These are phyloP conservation scores for Pangasianodon gigas DNA, from an alignment of 2,113 vertebrate genomes.

Conservation along the genomic window DNA sequence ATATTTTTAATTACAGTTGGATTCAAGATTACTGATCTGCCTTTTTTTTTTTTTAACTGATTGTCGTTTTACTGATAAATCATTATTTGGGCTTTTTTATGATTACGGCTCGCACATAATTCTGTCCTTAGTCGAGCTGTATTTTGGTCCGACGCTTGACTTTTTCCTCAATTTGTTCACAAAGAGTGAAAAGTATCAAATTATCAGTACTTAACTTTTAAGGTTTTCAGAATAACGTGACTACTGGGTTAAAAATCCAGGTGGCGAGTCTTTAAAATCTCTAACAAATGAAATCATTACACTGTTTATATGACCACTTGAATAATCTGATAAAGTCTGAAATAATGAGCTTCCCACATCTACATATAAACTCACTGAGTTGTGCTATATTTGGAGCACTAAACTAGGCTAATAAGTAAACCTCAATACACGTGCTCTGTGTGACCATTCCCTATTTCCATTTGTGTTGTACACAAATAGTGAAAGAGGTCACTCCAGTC, in stretches of 20 bases:
- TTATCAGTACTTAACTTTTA: background rate
- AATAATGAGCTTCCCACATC: background rate
- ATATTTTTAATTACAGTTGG: background rate
- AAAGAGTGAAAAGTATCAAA: background rate
- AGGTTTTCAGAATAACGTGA: background rate
- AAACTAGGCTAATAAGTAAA: background rate
- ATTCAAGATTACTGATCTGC: background rate
- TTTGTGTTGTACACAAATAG: constrained; percentile 6
- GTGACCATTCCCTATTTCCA: background rate
- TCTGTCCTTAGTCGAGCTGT: background rate
- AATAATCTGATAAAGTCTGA: background rate
- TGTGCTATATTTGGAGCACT: background rate
- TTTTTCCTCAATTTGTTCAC: background rate
- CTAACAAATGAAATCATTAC: background rate
- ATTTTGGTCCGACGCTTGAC: background rate
- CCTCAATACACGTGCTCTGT: background rate
- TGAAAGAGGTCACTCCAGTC: background rate
- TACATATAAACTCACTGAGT: background rate
- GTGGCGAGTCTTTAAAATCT: background rate
- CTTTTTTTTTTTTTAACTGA: background rate
- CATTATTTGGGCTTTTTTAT: background rate
- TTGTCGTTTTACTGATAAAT: background rate
- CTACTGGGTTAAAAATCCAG: background rate
- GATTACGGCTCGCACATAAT: background rate
- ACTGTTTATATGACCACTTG: background rate